A percentile compares a stretch with the other conserved stretches of the same genome.
Conservation (phyloP, 2,888 invertebrate species). For the Plebejus argus region DNA sequence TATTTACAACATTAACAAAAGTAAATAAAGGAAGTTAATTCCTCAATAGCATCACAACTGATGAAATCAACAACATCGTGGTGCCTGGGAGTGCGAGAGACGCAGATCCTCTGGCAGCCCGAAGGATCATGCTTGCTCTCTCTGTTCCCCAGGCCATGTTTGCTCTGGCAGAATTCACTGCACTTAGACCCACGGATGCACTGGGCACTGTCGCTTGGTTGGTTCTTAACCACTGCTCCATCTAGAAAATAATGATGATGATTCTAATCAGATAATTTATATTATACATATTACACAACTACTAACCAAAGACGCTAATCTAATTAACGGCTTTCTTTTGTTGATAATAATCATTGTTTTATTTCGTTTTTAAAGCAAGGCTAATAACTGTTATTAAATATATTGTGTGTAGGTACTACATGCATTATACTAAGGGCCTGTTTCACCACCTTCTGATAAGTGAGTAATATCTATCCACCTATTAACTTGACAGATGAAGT, state of each 20-base stretch:
- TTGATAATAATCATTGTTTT: background rate
- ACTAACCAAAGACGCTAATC: too few species aligned
- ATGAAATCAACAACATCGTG: slow-evolving; percentile 51
- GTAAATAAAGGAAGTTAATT: background rate
- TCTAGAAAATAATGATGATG: slow-evolving; percentile 51
- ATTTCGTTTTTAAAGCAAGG: background rate
- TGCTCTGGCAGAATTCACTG: slow-evolving; percentile 54
- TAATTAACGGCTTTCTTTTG: too few species aligned
- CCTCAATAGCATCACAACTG: slow-evolving; percentile 53
- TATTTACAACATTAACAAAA: background rate
- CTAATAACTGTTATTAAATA: background rate
- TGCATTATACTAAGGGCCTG: background rate
- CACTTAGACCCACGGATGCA: slow-evolving; percentile 52
- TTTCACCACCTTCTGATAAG: too few species aligned
- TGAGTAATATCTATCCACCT: too few species aligned
- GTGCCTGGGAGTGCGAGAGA: slow-evolving; percentile 50
- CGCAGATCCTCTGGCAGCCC: slow-evolving; percentile 59
- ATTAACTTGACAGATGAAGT: too few species aligned
- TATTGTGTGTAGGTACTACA: too few species aligned
- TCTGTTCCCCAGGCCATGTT: slow-evolving; percentile 65
- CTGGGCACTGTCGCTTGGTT: slow-evolving; percentile 56
- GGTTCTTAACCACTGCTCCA: slow-evolving; percentile 62
- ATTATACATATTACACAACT: too few species aligned
- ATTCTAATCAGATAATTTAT: background rate
- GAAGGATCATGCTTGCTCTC: slow-evolving; percentile 52